phyloP scores from a whole-genome alignment of 2,888 invertebrate species.

The Stenolophus ochropezus region DNA sequence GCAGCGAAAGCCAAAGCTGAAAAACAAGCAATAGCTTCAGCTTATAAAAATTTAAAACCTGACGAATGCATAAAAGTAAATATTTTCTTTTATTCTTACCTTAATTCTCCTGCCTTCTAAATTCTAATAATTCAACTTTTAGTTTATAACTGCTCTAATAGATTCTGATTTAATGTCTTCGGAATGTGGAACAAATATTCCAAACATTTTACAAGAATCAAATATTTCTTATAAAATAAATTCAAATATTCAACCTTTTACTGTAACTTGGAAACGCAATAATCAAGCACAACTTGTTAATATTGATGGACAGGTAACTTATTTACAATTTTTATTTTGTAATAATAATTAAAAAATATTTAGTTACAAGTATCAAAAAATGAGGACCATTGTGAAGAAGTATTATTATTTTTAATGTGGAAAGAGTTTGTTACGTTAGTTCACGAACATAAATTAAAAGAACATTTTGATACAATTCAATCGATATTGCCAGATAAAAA shows the following conservation, averaged over 20 bases:
- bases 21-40: slow-evolving; percentile 62
- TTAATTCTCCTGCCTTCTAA: too few relatives aligned
- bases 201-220: slow-evolving; percentile 66
- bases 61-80: slow-evolving; percentile 68
- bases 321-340: neutral
- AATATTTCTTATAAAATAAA: slow-evolving; percentile 67
- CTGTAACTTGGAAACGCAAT: slow-evolving; percentile 71
- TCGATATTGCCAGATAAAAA: slow-evolving; percentile 67
- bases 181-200: slow-evolving; percentile 67
- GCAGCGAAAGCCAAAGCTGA: slow-evolving; percentile 61
- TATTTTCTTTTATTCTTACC: too few relatives aligned
- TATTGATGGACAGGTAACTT: slow-evolving; percentile 43
- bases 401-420: slow-evolving; percentile 71
- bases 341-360: slow-evolving; percentile 47
- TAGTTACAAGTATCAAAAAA: slow-evolving; percentile 65
- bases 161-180: slow-evolving; percentile 66
- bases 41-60: slow-evolving; percentile 67
- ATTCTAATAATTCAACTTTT: too few relatives aligned
- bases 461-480: slow-evolving; percentile 68
- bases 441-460: slow-evolving; percentile 67
- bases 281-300: slow-evolving; percentile 39
- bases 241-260: slow-evolving; percentile 69
- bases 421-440: slow-evolving; percentile 70
- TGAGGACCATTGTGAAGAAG: slow-evolving; percentile 67
- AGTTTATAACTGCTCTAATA: slow-evolving; percentile 68